Percentiles rank a stretch among this genome's conserved stretches.
These are phyloP conservation scores for Scalopus aquaticus DNA, from an alignment of 2,113 vertebrate genomes.

Conservation along the genomic window DNA sequence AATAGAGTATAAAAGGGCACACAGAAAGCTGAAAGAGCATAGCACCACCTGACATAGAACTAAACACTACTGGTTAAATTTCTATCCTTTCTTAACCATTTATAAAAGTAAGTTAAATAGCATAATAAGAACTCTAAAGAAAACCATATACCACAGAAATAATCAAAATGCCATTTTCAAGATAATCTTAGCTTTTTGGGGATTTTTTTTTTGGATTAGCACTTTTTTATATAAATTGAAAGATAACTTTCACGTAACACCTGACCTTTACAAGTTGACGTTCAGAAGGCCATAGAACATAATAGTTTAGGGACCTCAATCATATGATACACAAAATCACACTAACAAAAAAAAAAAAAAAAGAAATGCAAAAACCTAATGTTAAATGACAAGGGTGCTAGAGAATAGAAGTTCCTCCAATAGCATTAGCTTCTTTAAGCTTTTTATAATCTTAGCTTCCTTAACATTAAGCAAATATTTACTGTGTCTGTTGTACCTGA, in stretches of 20 bases:
- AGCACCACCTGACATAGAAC: neutral
- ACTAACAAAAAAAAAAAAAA: slow-evolving; percentile 30
- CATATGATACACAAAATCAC: neutral
- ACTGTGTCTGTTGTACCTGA: neutral
- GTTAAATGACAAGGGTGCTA: slow-evolving; percentile 31
- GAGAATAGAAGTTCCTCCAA: slow-evolving; percentile 39
- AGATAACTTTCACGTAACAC: neutral
- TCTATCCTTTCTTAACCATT: neutral
- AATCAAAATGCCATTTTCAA: neutral
- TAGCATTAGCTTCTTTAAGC: slow-evolving; percentile 23
- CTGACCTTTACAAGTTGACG: neutral
- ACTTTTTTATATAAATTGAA: slow-evolving; percentile 20
- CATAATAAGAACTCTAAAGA: neutral
- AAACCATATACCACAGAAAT: neutral
- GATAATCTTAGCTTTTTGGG: neutral
- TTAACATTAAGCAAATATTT: neutral
- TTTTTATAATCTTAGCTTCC: neutral
- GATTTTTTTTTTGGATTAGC: neutral
- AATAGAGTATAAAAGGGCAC: neutral
- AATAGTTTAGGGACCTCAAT: slow-evolving; percentile 20
- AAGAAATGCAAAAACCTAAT: slow-evolving; percentile 14
- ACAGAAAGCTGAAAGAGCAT: neutral
- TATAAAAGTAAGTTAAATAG: neutral
- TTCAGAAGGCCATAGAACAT: slow-evolving; percentile 27
- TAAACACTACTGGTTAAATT: neutral